These are phyloP conservation scores for Isotomurus palustris DNA, from an alignment of 2,888 invertebrate genomes.

Conservation along the genomic window DNA sequence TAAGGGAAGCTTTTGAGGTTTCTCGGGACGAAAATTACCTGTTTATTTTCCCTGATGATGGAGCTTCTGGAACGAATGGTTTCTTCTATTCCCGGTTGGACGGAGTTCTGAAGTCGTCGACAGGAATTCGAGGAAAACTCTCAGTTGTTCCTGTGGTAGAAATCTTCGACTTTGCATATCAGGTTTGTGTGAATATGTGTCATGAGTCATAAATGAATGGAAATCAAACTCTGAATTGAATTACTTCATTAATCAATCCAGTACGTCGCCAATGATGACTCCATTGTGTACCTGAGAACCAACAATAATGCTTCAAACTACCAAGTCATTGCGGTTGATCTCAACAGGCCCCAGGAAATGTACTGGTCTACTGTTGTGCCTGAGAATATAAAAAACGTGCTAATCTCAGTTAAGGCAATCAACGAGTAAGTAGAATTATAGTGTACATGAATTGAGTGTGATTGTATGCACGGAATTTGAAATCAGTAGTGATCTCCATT, in stretches of 20 bases:
- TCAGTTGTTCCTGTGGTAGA: constrained; percentile 73
- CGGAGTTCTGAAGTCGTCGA: constrained; percentile 48
- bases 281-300: constrained; percentile 77
- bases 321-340: constrained; percentile 68
- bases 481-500: too few relatives aligned
- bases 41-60: constrained; percentile 73
- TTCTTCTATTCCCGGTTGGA: constrained; percentile 76
- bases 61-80: constrained; percentile 79
- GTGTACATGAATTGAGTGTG: too few relatives aligned
- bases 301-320: constrained; percentile 92
- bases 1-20: constrained; percentile 74
- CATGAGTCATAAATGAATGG: too few relatives aligned
- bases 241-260: too few relatives aligned
- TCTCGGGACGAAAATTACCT: constrained; percentile 87
- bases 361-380: constrained; percentile 81
- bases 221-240: too few relatives aligned
- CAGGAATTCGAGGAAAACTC: constrained; percentile 54
- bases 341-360: constrained; percentile 59
- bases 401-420: background rate
- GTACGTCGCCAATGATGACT: constrained; percentile 84
- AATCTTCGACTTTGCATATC: too few relatives aligned
- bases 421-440: background rate
- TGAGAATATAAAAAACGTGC: constrained; percentile 53
- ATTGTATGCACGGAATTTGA: too few relatives aligned
- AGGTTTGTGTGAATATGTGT: too few relatives aligned